Evolutionary conservation across 2,113 vertebrate genomes (phyloP), one percentile per base, ranked within the genome.

Genomic region (Edolisoma coerulescens): DNA sequence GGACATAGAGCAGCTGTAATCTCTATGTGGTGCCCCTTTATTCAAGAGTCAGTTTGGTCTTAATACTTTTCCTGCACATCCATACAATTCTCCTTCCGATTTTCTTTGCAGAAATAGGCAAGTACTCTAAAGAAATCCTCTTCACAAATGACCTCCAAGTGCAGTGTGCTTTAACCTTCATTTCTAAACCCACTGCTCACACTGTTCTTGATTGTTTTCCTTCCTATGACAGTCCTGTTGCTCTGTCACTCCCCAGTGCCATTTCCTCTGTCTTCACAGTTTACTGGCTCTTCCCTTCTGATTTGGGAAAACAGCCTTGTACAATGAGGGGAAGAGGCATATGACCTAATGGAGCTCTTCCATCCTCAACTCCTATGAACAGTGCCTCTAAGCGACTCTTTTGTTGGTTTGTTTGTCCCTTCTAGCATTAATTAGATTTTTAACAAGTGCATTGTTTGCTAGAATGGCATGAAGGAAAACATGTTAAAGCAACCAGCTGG

Each of bases 361-460:
- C 92, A 89, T 95, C 94, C 87, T 84, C 52, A 78, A 93, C 61
- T 95, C 89, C 79, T 73, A 87, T 70, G 67, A 97, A 70, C 93
- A 96, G 71, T 74, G 97, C 69, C 80, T 96, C 93, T 96, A 94
- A 98, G 96, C 82, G 90, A 63, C 90, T 86, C 97, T 95, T 97
- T 97, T 98, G 97, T 97, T 97, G 68, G 63, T 77, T 95, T 97
- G 97, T 97, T 97, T 97, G 95, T 95, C 96, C 4, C 56, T 45
- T 89, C 75, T 37, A 47, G 95, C 97, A 97, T 97, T 97, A 76
- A 97, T 97, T 95, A 97, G 85, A 80, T 96, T 89, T 94, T 94
- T 97, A 96, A 98, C 92, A 96, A 97, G 63, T 50, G 79, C 96
- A 96, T 96, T 98, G 97, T 98, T 91, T 91, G 74, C 56, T 61